Evolutionary conservation across 2,888 invertebrate species (phyloP), one percentile per base, ranked within the genome.

Genomic region (Drosophila recens): DNA sequence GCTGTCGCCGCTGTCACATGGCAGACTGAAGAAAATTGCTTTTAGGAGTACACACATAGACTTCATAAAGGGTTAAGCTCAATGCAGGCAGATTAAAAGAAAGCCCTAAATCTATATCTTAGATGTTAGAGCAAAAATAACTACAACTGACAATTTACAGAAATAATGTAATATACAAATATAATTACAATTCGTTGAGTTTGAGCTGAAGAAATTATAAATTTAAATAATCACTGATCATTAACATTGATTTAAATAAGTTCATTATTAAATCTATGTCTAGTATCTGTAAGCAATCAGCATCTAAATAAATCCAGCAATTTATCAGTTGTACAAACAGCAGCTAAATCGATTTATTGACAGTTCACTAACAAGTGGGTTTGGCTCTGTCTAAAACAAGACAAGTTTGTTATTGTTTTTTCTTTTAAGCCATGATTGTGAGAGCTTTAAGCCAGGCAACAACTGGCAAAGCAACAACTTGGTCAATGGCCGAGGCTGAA

Each of bases 1-100:
- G 34, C 65, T 68, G 68, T 51, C 57, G 53, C 42, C 51, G 56
- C 76, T 68, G 73, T 61, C 68, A 64, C 57, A 56, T 52, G 74
- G 49, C 67, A 75, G 66, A 67, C 52, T 65, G 42, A 68, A 64
- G 49, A 40, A 72, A 82, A 80, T 82, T 82, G 67, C 68, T 61
- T 73, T 63, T 38, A 49, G 45, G 45, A 34, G 36, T 6, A 15
- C 56, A 45, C 45, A 56, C 34, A 11, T 56, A 23, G 45, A 45
- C 56, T 36, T 45, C 15, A 43, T n/a, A 56, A 56, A 34, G 56
- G 56, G 56, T 56, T 45, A 45, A 56, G 43, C 15, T 43, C 43
- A 20, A 34, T 43, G 34, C 33, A 23, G 30, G 6, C 15, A 56
- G 34, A 56, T 45, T 34, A 43, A 34, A 34, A 34, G 34, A 23